Conservation (phyloP, 2,888 invertebrate genomes). For the Neoscelio sp. region DNA sequence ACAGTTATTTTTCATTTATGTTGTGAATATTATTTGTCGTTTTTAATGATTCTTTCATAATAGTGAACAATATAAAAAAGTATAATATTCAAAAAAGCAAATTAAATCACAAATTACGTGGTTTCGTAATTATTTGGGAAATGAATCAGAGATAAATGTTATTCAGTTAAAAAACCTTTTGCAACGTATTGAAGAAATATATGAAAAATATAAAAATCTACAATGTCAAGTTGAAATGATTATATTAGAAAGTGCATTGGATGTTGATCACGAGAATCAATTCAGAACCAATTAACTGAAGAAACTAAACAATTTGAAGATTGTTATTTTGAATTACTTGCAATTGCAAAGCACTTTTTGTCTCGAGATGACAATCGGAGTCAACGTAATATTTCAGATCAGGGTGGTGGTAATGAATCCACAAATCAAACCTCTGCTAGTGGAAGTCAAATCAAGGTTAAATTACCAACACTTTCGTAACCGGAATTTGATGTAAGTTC, state of each 20-base stretch:
- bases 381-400: not conserved
- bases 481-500: conserved; percentile 57
- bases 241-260: not conserved
- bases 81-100: conserved; percentile 2
- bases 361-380: not conserved
- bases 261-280: not conserved
- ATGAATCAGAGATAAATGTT: not conserved
- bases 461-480: conserved; percentile 54
- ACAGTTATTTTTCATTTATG: conserved; percentile 59
- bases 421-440: not conserved
- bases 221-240: conserved; percentile 1
- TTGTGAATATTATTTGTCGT: conserved; percentile 29
- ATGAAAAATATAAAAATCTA: conserved; percentile 4
- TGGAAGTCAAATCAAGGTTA: conserved; percentile 17
- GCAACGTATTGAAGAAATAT: not conserved
- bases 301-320: conserved; percentile 19
- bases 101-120: conserved; percentile 17
- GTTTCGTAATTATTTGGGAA: conserved; percentile 2
- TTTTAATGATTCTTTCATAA: not conserved
- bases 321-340: conserved; percentile 11
- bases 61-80: not conserved
- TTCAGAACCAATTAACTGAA: not conserved
- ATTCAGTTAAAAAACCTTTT: conserved; percentile 2
- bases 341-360: not conserved
- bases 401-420: not conserved